These are phyloP conservation scores for Cyprinella venusta DNA, from an alignment of 2,797 vertebrate genomes.

Conservation along the genomic window DNA sequence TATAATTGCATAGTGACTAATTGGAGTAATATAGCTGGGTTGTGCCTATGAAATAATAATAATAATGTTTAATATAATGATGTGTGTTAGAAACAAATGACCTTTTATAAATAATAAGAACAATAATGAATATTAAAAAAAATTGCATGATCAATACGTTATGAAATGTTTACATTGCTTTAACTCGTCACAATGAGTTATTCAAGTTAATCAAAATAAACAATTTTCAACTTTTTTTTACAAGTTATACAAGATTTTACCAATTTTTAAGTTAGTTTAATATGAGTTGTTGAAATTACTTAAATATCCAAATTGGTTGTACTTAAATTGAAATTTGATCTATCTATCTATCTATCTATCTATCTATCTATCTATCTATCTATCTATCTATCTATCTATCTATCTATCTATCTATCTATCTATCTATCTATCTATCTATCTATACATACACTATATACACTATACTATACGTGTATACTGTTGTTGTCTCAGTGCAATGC, in stretches of 20 bases:
- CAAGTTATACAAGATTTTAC: no score
- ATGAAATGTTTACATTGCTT: no score
- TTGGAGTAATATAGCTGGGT: conserved; percentile 8
- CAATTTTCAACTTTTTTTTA: no score
- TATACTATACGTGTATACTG: background rate
- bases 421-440: no score
- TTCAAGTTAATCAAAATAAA: no score
- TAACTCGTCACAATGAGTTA: no score
- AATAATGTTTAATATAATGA: background rate
- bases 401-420: background rate
- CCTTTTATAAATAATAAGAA: background rate
- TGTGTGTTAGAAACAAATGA: background rate
- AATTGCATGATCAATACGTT: no score
- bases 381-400: no score
- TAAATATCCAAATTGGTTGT: no score
- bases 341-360: background rate
- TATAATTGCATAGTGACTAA: conserved; percentile 31
- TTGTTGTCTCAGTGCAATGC: background rate
- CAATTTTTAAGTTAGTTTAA: no score
- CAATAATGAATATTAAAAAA: background rate
- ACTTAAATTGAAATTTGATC: background rate
- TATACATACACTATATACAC: no score
- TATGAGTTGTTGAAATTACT: no score
- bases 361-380: background rate
- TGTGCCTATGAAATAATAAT: background rate